Evolutionary conservation across 2,113 vertebrate species (phyloP).

Genomic region (Saimiri boliviensis): DNA sequence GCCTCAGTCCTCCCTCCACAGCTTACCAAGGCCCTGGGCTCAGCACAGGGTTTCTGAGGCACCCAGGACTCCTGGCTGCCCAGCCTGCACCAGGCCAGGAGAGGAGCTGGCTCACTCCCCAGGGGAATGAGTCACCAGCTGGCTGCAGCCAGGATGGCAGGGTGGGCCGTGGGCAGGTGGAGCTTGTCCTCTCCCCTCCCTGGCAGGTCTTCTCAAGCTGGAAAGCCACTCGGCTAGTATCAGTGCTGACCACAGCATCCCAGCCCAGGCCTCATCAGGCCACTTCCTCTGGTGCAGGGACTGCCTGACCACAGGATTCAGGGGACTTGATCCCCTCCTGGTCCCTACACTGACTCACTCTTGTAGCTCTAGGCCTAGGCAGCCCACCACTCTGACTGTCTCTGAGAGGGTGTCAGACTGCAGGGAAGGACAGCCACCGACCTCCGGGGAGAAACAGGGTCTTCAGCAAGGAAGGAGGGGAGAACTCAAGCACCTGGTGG

Average conservation of each 20-base stretch:
- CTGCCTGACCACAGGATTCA: background rate
- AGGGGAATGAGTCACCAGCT: conserved; percentile 61
- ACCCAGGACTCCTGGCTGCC: background rate
- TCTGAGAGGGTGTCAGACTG: background rate
- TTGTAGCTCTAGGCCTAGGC: background rate
- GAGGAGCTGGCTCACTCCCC: background rate
- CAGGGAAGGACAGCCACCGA: background rate
- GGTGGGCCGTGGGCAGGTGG: background rate
- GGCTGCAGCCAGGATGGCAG: background rate
- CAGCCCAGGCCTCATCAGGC: background rate
- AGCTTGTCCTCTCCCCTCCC: background rate
- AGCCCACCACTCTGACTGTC: background rate
- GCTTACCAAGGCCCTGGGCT: background rate
- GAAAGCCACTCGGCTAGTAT: background rate
- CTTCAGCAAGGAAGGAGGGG: background rate
- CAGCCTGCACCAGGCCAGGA: background rate
- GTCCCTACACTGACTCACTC: background rate
- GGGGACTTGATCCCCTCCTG: background rate
- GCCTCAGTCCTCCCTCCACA: background rate
- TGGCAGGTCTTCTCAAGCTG: background rate
- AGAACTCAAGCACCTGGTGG: accelerated
- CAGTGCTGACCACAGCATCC: background rate
- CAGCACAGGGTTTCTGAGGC: background rate
- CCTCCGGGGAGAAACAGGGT: background rate
- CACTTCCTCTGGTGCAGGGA: background rate